Conservation (phyloP, 2,888 invertebrate genomes). For the Leptarthrus brevirostris region DNA sequence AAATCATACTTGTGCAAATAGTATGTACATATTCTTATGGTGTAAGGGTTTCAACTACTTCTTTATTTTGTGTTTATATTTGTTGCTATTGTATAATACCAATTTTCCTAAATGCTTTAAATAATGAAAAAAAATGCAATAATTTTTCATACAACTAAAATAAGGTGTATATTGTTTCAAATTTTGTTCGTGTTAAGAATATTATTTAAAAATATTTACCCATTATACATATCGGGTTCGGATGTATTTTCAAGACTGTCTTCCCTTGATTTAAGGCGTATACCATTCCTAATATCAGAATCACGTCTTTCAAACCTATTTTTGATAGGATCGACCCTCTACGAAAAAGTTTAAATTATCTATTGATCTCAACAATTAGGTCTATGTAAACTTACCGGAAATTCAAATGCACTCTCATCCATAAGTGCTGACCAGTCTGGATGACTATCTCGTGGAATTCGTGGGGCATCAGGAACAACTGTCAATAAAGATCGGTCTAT, state of each 20-base stretch:
- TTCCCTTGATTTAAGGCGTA: constrained; percentile 53
- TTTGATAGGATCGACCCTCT: not conserved
- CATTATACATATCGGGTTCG: constrained; percentile 60
- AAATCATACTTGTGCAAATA: no score
- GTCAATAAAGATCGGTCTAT: constrained; percentile 79
- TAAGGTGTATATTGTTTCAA: no score
- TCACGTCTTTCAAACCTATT: constrained; percentile 40
- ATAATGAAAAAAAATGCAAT: no score
- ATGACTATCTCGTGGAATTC: constrained; percentile 78
- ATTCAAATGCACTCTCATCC: constrained; percentile 67
- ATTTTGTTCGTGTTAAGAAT: no score
- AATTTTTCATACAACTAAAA: no score
- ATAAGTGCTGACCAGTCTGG: constrained; percentile 68
- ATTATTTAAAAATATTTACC: no score
- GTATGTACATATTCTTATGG: no score
- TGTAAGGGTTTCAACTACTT: no score
- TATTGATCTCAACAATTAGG: not conserved
- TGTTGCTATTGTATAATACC: no score
- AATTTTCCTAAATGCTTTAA: no score
- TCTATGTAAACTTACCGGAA: not conserved
- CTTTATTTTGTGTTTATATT: no score
- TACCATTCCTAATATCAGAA: constrained; percentile 59
- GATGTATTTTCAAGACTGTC: constrained; percentile 63
- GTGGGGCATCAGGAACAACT: constrained; percentile 83
- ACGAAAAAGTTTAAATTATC: not conserved